Evolutionary conservation across 2,113 vertebrate species (phyloP).

Genomic region (Apodemus sylvaticus): DNA sequence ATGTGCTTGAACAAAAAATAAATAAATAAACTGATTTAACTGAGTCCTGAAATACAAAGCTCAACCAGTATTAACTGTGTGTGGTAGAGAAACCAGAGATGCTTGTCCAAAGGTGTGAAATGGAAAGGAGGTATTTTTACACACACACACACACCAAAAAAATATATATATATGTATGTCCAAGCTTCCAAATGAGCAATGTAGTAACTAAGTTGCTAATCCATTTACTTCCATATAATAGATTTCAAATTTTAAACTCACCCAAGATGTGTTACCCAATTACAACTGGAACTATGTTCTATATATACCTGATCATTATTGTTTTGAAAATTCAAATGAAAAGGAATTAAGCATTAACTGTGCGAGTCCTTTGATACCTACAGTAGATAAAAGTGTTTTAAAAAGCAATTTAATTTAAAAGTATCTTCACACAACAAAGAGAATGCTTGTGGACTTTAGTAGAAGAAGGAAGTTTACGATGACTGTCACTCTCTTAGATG

Average conservation of each 20-base stretch:
- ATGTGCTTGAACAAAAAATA: background rate
- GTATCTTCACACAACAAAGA: background rate
- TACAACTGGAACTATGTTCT: constrained; percentile 11
- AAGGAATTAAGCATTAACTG: background rate
- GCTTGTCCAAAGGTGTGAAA: background rate
- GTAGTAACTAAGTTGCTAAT: background rate
- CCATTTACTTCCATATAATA: background rate
- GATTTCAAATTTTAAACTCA: constrained; percentile 21
- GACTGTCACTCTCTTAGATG: background rate
- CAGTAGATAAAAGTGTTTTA: background rate
- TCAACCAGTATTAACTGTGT: background rate
- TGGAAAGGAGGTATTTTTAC: background rate
- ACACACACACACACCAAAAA: too few species aligned
- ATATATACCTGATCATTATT: background rate
- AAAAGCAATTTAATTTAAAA: constrained; percentile 8
- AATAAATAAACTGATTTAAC: background rate
- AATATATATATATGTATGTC: background rate
- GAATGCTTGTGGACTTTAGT: background rate
- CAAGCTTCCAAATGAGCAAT: constrained; percentile 1
- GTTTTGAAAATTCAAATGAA: constrained; percentile 1
- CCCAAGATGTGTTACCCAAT: background rate
- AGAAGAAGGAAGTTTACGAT: background rate
- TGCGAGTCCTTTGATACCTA: background rate
- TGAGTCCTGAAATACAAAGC: background rate
- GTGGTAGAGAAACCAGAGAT: background rate